Percentiles rank a stretch among this genome's conserved stretches.
These are phyloP conservation scores for Myanophis thanlyinensis DNA, from an alignment of 2,113 vertebrate genomes.

Conservation along the genomic window DNA sequence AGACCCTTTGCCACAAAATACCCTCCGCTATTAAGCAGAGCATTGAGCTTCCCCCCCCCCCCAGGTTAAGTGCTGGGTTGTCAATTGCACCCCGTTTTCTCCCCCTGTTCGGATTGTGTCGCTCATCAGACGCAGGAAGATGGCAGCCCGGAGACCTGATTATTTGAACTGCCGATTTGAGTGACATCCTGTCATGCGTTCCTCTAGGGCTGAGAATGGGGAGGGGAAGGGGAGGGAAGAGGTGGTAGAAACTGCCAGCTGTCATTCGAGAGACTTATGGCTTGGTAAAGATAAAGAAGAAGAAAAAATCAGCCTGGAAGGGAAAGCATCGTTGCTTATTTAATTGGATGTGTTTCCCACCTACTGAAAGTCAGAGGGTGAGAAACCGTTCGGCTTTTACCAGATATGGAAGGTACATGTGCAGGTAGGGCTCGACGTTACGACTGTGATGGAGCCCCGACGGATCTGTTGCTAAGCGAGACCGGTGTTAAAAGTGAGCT, in stretches of 20 bases:
- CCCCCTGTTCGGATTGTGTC: neutral
- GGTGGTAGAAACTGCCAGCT: neutral
- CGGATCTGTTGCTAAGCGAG: no score
- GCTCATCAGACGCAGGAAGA: neutral
- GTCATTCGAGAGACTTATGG: neutral
- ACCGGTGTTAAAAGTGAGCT: no score
- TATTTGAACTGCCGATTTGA: neutral
- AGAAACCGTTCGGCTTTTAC: neutral
- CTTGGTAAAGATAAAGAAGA: neutral
- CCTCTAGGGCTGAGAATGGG: neutral
- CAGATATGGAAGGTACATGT: neutral
- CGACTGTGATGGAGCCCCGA: no score
- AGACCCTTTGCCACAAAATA: neutral
- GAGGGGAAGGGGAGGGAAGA: neutral
- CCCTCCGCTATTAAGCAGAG: neutral
- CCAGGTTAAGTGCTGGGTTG: neutral
- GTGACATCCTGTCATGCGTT: neutral
- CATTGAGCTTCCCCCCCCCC: no score
- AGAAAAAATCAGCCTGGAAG: neutral
- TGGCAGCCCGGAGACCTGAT: neutral
- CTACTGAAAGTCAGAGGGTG: neutral
- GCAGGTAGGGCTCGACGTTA: no score
- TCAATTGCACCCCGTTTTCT: neutral
- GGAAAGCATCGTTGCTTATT: accelerated
- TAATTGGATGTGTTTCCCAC: neutral